Evolutionary conservation across 30 jellyfish, hydroid and myxozoan genomes (phyloP), one percentile per base, ranked within the genome.

Genomic region (Hydractinia echinata): DNA sequence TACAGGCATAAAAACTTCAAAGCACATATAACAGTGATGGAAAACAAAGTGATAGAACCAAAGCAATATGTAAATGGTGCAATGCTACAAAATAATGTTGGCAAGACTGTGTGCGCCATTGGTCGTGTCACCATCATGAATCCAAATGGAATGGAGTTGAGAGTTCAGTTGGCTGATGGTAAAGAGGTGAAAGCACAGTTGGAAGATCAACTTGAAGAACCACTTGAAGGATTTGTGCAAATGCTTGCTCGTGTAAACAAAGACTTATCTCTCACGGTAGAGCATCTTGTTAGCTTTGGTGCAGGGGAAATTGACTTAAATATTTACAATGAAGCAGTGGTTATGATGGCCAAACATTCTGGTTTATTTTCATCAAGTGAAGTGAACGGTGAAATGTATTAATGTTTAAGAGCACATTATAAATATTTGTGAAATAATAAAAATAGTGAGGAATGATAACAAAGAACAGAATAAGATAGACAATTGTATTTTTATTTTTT

Each of bases 281-380:
- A 80, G 67, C 67, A 80, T 80, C 54, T 80, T 6, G 81, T 80
- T 8, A 80, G 87, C 67, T 80, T 80, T 80, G 87, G 87, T 61
- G 18, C 81, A 19, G 87, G 87, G 18, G 87, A 80, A 80, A 80
- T 80, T 10, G 87, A 80, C 87, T 39, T 80, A 21, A 72, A 61
- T 8, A 49, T 64, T 30, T 80, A 21, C 53, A 80, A 80, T 7
- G 53, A 66, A 62, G 61, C 87, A 14, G 51, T 80, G 30, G 51
- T 19, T 80, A 54, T 51, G 9, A 80, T 80, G 87, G 16, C 67
- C 16, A 80, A 54, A 10, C 61, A 61, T 50, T 3, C 72, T 9
- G 67, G 67, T 66, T 80, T 61, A 19, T 80, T 80, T 80, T 80
- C 87, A 80, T 15, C 74, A 44, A 39, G 74, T 8, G 84, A 53